Percentiles rank a stretch among this genome's conserved stretches.
These are phyloP conservation scores for Listronotus bonariensis DNA, from an alignment of 1,140 invertebrate genomes.

Conservation along the genomic window DNA sequence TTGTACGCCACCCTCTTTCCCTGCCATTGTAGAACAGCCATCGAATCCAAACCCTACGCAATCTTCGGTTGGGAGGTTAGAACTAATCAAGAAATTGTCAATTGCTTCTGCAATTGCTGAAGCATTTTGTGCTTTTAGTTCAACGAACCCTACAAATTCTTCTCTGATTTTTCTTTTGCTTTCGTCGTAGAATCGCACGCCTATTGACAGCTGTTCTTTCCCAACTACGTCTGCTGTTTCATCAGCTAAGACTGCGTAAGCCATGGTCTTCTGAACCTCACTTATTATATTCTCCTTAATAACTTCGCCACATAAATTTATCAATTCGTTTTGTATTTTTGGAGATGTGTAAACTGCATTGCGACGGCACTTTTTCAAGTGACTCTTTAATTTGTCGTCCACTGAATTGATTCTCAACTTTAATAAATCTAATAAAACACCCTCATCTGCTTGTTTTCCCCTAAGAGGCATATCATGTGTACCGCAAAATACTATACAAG, in stretches of 20 bases:
- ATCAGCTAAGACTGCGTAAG: constrained; percentile 23
- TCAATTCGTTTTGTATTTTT: constrained; percentile 37
- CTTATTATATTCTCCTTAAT: constrained; percentile 28
- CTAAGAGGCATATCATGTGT: constrained; percentile 45
- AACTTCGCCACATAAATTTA: constrained; percentile 35
- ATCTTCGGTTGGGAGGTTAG: constrained; percentile 14
- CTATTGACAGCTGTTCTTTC: constrained; percentile 16
- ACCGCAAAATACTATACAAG: constrained; percentile 43
- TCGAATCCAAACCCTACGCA: constrained; percentile 40
- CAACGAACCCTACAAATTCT: constrained; percentile 34
- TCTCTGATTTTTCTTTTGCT: constrained; percentile 15
- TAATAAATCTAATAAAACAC: constrained; percentile 43
- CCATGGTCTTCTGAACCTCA: neutral
- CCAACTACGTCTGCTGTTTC: constrained; percentile 14
- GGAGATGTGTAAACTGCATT: constrained; percentile 26
- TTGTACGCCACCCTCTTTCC: constrained; percentile 49
- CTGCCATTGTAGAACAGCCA: constrained; percentile 50
- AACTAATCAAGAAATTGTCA: constrained; percentile 12
- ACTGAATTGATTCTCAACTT: constrained; percentile 31
- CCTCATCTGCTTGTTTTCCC: constrained; percentile 35
- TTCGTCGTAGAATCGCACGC: too few relatives aligned
- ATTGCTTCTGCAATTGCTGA: constrained; percentile 25
- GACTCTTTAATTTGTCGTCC: constrained; percentile 27
- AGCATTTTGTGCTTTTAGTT: constrained; percentile 30
- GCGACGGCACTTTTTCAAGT: constrained; percentile 18